Evolutionary conservation across 2,797 vertebrate genomes (phyloP).

Genomic region (Xyrichtys novacula): DNA sequence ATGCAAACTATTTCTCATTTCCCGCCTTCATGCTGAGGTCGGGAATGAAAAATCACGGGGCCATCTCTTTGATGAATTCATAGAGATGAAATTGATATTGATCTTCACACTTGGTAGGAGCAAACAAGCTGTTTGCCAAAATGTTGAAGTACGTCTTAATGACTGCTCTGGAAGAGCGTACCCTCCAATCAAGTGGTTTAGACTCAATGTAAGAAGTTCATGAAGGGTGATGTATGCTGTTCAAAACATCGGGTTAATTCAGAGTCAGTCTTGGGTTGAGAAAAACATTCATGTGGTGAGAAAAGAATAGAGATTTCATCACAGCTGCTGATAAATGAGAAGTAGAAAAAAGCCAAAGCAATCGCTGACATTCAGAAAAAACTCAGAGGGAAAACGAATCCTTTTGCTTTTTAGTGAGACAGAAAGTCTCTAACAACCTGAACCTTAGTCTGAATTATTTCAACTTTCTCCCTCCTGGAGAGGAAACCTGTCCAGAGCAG

Average conservation of each 20-base stretch:
- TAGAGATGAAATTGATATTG: constrained; percentile 39
- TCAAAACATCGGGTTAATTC: constrained; percentile 11
- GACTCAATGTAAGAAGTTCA: background rate
- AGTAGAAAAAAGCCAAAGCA: background rate
- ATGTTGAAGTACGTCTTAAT: constrained; percentile 6
- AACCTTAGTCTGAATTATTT: constrained; percentile 6
- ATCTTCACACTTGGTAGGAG: constrained; percentile 14
- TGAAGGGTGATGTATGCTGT: background rate
- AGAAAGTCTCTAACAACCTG: background rate
- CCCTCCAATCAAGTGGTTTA: background rate
- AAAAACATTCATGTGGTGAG: constrained; percentile 4
- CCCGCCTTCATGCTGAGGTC: background rate
- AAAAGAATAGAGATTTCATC: constrained; percentile 4
- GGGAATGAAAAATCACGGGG: constrained; percentile 2
- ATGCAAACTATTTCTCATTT: background rate
- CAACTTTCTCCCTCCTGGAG: background rate
- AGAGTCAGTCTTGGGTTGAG: background rate
- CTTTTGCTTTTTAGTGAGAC: background rate
- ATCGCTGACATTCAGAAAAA: background rate
- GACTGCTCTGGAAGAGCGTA: constrained; percentile 10
- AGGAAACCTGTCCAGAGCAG: background rate
- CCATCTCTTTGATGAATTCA: constrained; percentile 8
- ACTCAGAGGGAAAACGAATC: background rate
- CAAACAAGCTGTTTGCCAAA: constrained; percentile 26
- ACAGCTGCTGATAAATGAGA: constrained; percentile 10